Evolutionary conservation across 2,113 vertebrate species (phyloP).

Genomic region (Onychostruthus taczanowskii): DNA sequence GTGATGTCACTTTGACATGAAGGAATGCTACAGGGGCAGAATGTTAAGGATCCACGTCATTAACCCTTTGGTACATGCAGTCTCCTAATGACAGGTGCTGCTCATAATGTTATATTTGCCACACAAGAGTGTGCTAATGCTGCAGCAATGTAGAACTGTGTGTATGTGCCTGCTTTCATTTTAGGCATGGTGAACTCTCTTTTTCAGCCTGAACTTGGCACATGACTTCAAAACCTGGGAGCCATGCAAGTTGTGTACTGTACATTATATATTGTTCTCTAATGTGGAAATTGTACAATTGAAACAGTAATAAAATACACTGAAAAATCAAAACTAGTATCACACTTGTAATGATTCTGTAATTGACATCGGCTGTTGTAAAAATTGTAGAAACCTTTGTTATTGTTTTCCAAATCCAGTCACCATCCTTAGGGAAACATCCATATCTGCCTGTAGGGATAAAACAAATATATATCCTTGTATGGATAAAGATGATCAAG

Average conservation of each 20-base stretch:
- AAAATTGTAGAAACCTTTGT: neutral
- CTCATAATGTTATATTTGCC: neutral
- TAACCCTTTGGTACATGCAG: neutral
- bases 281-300: constrained; percentile 23
- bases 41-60: neutral
- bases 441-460: neutral
- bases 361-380: neutral
- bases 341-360: neutral
- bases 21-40: neutral
- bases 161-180: neutral
- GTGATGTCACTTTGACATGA: neutral
- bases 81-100: neutral
- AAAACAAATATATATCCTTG: neutral
- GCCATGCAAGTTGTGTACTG: neutral
- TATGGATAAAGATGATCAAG: neutral
- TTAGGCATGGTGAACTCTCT: neutral
- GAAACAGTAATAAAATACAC: constrained; percentile 49
- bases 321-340: neutral
- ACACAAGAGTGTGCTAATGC: neutral
- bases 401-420: neutral
- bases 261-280: neutral
- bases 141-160: neutral
- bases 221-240: constrained; percentile 1
- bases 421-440: neutral
- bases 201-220: constrained; percentile 16